Conservation (phyloP, 2,888 invertebrate species). For the Kuschelorhynchus macadamiae region DNA sequence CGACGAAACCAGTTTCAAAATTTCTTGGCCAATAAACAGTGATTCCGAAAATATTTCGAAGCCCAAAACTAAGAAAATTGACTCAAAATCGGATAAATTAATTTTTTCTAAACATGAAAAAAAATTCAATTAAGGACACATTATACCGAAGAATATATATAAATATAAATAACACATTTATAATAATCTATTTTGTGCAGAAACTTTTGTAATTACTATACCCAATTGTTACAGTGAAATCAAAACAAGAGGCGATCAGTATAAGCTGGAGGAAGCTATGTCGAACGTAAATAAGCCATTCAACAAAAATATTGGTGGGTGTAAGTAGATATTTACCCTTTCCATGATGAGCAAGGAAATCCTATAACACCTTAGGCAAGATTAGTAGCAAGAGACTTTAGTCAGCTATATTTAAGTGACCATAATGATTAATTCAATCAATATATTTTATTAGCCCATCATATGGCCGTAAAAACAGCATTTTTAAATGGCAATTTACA, state of each 20-base stretch:
- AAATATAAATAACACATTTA: no score
- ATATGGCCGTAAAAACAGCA: conserved; percentile 43
- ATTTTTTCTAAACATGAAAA: conserved; percentile 4
- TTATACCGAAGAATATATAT: no score
- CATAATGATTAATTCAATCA: conserved; percentile 30
- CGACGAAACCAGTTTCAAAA: not conserved
- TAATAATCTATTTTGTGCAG: conserved; percentile 7
- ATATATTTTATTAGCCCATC: conserved; percentile 23
- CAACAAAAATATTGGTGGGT: conserved; percentile 26
- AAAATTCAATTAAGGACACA: no score
- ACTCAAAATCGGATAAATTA: conserved; percentile 11
- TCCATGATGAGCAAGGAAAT: conserved; percentile 34
- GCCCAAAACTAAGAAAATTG: conserved; percentile 3
- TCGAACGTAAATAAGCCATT: conserved; percentile 8
- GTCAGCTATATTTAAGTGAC: conserved; percentile 41
- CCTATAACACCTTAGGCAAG: conserved; percentile 12
- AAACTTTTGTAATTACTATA: conserved; percentile 3
- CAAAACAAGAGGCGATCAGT: conserved; percentile 21
- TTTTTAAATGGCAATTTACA: conserved; percentile 42
- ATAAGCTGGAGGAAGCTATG: conserved; percentile 33
- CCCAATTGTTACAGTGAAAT: conserved; percentile 22
- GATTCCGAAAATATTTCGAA: not conserved
- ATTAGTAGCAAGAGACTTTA: conserved; percentile 27
- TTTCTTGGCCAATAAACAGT: conserved; percentile 3
- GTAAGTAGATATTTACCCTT: conserved; percentile 45